Evolutionary conservation across 2,888 invertebrate species (phyloP), one percentile per base, ranked within the genome.

Genomic region (Rhingia rostrata): DNA sequence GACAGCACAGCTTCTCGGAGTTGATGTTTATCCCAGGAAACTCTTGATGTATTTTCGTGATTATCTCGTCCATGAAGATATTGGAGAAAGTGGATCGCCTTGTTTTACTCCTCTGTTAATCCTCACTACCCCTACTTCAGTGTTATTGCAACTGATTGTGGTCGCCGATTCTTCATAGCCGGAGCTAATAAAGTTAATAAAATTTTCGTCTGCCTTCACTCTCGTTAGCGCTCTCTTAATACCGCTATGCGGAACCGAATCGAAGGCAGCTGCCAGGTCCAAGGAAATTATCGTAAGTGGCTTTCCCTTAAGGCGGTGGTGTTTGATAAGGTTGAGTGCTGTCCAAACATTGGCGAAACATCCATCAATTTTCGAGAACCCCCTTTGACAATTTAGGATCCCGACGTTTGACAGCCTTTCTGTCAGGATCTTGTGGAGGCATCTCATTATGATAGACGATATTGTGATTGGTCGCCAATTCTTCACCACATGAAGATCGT

Each of bases 1-100:
- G 22, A 22, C 22, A 22, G 22, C 22, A 22, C 1, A 22, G 22
- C 22, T 22, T 22, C 22, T 41, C 41, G 4, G 41, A 6, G 2
- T n/a, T n/a, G 41, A 41, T 41, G 41, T 4, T 41, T 4, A 41
- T 41, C 10, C 41, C 41, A 7, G 41, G n/a, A n/a, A 41, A 41
- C 41, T 41, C 6, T 4, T 9, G 4, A 4, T 41, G 41, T 6
- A 56, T 9, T 2, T 22, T 22, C 6, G 5, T 10, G 9, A 56
- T 14, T 7, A 56, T 14, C 22, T 56, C 60, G 32, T 60, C 43
- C 41, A 60, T 2, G 9, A 60, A 60, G 9, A 60, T 43, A 37
- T 64, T 10, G 64, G 64, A 2, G 64, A 64, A 6, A 37, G 35
- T 12, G 63, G 63, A 6, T 64, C 49, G 0, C 64, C 64, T 51